phyloP scores from a whole-genome alignment of 2,113 vertebrate species.

The Ammodytes marinus region DNA sequence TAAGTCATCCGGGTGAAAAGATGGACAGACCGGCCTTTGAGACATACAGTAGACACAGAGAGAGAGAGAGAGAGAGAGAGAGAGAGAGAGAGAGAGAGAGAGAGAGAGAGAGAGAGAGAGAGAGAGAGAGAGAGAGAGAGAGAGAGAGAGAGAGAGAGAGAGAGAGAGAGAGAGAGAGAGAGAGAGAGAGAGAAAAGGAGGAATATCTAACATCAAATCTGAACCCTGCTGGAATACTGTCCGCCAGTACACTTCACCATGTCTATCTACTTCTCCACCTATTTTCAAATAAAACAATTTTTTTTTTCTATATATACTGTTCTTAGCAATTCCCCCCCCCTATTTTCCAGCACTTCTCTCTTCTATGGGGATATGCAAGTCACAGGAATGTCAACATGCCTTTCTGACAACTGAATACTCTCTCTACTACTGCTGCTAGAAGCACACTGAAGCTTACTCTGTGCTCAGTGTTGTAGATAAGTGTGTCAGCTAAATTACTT shows the following conservation, averaged over 20 bases:
- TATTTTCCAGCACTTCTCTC: neutral
- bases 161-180: too few relatives aligned
- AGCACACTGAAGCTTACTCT: conserved; percentile 7
- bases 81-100: neutral
- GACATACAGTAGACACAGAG: neutral
- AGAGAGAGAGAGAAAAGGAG: neutral
- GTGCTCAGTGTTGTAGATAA: neutral
- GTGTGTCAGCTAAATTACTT: conserved; percentile 2
- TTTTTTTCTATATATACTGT: accelerated
- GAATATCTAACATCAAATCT: neutral
- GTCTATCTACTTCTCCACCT: neutral
- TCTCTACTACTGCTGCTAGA: conserved; percentile 20
- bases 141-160: neutral
- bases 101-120: neutral
- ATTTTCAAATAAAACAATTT: neutral
- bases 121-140: neutral
- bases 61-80: neutral
- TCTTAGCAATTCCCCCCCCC: neutral
- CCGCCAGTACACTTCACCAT: neutral
- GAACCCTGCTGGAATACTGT: neutral
- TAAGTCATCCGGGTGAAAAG: neutral
- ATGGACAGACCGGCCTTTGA: neutral
- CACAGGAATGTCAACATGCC: conserved; percentile 12
- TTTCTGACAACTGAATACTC: conserved; percentile 29
- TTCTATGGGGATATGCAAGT: conserved; percentile 22